Evolutionary conservation across 2,888 invertebrate species (phyloP).

Genomic region (Drosophila macrospina): DNA sequence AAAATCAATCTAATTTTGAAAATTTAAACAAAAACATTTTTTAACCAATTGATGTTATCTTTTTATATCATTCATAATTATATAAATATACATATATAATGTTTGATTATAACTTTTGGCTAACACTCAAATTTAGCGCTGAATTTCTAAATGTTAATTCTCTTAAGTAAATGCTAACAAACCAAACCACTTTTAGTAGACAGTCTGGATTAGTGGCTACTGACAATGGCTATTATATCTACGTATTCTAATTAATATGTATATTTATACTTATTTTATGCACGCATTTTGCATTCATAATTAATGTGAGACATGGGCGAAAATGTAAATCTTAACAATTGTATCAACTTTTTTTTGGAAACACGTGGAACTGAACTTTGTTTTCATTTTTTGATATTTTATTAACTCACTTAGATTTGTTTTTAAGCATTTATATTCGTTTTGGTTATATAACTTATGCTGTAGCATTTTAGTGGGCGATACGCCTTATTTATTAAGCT

Average conservation of each 20-base stretch:
- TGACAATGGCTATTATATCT: conserved; percentile 1
- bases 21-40: neutral
- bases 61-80: no score
- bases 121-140: conserved; percentile 3
- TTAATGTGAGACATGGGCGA: conserved; percentile 17
- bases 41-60: neutral
- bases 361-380: neutral
- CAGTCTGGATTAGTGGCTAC: neutral
- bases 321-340: conserved; percentile 22
- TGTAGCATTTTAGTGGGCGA: conserved; percentile 8
- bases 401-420: conserved; percentile 13
- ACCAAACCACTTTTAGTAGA: conserved; percentile 22
- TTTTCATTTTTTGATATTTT: conserved; percentile 7
- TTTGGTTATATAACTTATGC: conserved; percentile 23
- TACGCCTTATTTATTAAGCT: neutral
- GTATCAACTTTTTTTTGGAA: conserved; percentile 2
- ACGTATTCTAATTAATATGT: conserved; percentile 20
- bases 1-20: conserved; percentile 1
- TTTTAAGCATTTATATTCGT: conserved; percentile 27
- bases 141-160: conserved; percentile 12
- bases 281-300: conserved; percentile 71
- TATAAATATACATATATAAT: no score
- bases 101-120: neutral
- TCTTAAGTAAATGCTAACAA: neutral
- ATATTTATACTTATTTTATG: conserved; percentile 71